Conservation (phyloP, 2,113 vertebrate species). For the Eptesicus fuscus region DNA sequence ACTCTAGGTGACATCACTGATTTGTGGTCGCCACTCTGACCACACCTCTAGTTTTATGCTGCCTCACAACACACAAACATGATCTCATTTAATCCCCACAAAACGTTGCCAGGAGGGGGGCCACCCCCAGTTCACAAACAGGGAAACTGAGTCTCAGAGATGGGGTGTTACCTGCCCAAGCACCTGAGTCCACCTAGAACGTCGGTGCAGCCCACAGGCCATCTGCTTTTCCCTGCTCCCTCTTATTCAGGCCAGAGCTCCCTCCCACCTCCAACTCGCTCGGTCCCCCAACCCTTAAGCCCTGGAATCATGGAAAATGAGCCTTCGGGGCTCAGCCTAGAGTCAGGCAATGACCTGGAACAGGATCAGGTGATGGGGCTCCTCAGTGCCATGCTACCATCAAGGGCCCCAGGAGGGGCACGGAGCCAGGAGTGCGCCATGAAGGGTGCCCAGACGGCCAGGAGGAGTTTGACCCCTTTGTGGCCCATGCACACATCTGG, state of each 20-base stretch:
- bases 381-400: not conserved
- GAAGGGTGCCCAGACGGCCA: not conserved
- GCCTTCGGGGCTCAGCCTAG: not conserved
- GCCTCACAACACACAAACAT: not conserved
- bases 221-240: not conserved
- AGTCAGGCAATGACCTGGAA: not conserved
- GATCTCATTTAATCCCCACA: not conserved
- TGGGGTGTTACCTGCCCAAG: not conserved
- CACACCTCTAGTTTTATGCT: not conserved
- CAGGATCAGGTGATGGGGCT: not conserved
- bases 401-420: not conserved
- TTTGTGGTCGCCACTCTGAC: not conserved
- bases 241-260: not conserved
- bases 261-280: not conserved
- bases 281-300: not conserved
- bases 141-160: not conserved
- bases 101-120: not conserved
- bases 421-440: not conserved
- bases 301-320: not conserved
- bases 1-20: not conserved
- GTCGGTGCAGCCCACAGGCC: not conserved
- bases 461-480: not conserved
- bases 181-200: not conserved
- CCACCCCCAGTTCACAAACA: not conserved
- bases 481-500: not conserved